Evolutionary conservation across 2,888 invertebrate genomes (phyloP).

Genomic region (Clivina fossor): DNA sequence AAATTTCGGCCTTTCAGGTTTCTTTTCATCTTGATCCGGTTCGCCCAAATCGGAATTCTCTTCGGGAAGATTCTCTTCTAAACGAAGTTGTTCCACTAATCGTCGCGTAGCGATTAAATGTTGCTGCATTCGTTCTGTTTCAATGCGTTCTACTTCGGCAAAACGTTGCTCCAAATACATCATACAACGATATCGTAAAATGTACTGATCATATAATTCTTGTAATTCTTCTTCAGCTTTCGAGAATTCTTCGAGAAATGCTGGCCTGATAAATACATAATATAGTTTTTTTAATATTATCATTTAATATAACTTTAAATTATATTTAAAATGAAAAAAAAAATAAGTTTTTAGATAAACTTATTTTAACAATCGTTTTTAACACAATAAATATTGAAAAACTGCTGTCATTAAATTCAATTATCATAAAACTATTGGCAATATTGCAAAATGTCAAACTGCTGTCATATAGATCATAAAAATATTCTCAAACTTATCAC

Average conservation of each 20-base stretch:
- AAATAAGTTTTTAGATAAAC: too few relatives aligned
- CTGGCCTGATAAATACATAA: too few relatives aligned
- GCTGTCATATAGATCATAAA: too few relatives aligned
- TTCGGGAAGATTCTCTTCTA: slow-evolving; percentile 43
- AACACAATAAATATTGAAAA: slow-evolving; percentile 8
- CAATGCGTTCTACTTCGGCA: slow-evolving; percentile 58
- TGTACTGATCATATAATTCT: slow-evolving; percentile 82
- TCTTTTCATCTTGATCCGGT: slow-evolving; percentile 54
- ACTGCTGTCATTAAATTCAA: not conserved
- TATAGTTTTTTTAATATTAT: too few relatives aligned
- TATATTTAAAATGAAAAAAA: not conserved
- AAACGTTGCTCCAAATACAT: slow-evolving; percentile 86
- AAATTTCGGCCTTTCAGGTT: slow-evolving; percentile 58
- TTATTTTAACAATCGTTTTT: too few relatives aligned
- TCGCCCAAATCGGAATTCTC: slow-evolving; percentile 47
- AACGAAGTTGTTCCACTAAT: slow-evolving; percentile 39
- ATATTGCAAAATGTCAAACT: too few relatives aligned
- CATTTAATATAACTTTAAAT: too few relatives aligned
- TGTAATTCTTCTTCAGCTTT: slow-evolving; percentile 83
- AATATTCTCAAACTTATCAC: too few relatives aligned
- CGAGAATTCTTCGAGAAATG: slow-evolving; percentile 95
- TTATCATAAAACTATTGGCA: too few relatives aligned
- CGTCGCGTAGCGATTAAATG: slow-evolving; percentile 31
- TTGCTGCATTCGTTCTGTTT: slow-evolving; percentile 33
- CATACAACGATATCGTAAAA: slow-evolving; percentile 83